Evolutionary conservation across 2,797 vertebrate genomes (phyloP).

Genomic region (Miichthys miiuy): DNA sequence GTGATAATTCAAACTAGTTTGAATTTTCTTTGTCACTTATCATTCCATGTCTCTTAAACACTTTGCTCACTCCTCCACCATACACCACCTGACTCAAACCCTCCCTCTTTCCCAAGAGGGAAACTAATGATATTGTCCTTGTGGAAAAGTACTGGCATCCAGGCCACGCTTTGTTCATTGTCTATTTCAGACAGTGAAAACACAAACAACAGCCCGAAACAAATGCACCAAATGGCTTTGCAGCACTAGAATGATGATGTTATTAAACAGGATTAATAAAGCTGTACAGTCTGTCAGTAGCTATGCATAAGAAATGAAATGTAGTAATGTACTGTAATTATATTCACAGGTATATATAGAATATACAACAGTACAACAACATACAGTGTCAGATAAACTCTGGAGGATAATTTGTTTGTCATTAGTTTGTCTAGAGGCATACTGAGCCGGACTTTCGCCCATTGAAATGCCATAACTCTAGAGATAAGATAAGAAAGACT

Average conservation of each 20-base stretch:
- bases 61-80: constrained; percentile 28
- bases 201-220: constrained; percentile 57
- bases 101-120: constrained; percentile 65
- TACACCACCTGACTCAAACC: constrained; percentile 17
- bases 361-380: neutral
- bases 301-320: neutral
- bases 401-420: neutral
- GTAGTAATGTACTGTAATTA: too few species aligned
- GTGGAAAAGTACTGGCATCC: constrained; percentile 87
- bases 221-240: constrained; percentile 52
- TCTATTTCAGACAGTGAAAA: constrained; percentile 70
- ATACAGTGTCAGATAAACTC: neutral
- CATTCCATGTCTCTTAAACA: constrained; percentile 26
- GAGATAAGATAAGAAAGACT: neutral
- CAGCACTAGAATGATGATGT: constrained; percentile 31
- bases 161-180: constrained; percentile 84
- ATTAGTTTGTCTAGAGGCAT: neutral
- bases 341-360: neutral
- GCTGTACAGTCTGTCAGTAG: constrained; percentile 7
- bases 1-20: constrained; percentile 1
- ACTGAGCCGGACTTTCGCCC: neutral
- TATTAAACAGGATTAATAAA: constrained; percentile 25
- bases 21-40: constrained; percentile 9
- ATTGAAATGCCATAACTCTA: neutral
- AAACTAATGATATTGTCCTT: constrained; percentile 79